Evolutionary conservation across 2,797 vertebrate genomes (phyloP).

Genomic region (Vultur gryphus): DNA sequence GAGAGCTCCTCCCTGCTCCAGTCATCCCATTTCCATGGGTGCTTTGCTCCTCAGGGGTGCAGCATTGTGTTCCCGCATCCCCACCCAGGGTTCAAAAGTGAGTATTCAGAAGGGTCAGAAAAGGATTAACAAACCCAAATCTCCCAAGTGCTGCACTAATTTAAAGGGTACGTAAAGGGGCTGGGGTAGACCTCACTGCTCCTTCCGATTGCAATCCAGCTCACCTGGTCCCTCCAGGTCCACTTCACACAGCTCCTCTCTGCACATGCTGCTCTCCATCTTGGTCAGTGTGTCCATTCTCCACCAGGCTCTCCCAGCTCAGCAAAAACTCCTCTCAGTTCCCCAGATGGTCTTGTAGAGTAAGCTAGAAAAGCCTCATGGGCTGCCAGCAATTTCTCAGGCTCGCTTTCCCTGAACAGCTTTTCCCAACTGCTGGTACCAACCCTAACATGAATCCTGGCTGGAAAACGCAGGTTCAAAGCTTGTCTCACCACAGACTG

Average conservation of each 20-base stretch:
- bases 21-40: background rate
- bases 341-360: background rate
- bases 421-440: background rate
- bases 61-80: background rate
- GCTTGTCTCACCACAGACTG: background rate
- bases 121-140: background rate
- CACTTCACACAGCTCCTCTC: background rate
- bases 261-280: background rate
- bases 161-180: background rate
- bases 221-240: constrained; percentile 9
- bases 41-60: background rate
- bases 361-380: background rate
- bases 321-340: background rate
- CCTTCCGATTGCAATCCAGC: background rate
- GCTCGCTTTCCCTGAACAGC: background rate
- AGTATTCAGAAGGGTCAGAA: background rate
- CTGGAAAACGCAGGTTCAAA: background rate
- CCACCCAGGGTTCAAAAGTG: background rate
- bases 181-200: background rate
- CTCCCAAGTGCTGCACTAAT: background rate
- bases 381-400: constrained; percentile 1
- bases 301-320: background rate
- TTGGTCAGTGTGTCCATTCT: background rate
- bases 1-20: background rate
- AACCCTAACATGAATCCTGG: background rate